Evolutionary conservation across 2,888 invertebrate genomes (phyloP).

Genomic region (Galerucella calmariensis): DNA sequence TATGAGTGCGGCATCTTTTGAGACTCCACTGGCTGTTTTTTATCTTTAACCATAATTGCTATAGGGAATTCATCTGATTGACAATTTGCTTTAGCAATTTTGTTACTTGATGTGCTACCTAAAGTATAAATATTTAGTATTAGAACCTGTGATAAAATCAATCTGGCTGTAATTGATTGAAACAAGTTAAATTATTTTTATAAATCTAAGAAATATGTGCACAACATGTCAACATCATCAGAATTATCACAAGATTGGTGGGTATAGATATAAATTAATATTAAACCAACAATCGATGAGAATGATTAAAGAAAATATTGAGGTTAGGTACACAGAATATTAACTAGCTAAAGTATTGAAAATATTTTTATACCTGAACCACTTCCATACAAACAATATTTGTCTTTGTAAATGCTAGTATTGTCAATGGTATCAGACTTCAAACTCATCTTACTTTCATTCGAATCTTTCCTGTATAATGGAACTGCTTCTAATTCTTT

Average conservation of each 20-base stretch:
- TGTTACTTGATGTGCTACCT: background rate
- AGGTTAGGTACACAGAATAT: too few relatives aligned
- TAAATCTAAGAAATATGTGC: too few relatives aligned
- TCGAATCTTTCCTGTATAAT: background rate
- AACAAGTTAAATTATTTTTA: too few relatives aligned
- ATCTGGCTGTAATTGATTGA: too few relatives aligned
- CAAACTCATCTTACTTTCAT: background rate
- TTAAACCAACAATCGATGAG: too few relatives aligned
- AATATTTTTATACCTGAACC: background rate
- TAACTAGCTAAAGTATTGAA: too few relatives aligned
- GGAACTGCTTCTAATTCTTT: background rate
- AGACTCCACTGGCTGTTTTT: background rate
- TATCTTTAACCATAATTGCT: slow-evolving; percentile 8
- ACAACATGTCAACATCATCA: too few relatives aligned
- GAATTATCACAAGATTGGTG: too few relatives aligned
- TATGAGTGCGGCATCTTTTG: background rate
- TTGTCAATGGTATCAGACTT: background rate
- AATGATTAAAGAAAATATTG: too few relatives aligned
- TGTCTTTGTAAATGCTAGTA: background rate
- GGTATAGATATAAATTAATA: too few relatives aligned
- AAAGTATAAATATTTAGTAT: background rate
- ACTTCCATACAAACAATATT: background rate
- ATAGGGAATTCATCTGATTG: slow-evolving; percentile 12
- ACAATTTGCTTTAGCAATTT: background rate
- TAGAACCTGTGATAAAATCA: too few relatives aligned